Evolutionary conservation across 2,797 vertebrate species (phyloP).

Genomic region (Megaceryle alcyon): DNA sequence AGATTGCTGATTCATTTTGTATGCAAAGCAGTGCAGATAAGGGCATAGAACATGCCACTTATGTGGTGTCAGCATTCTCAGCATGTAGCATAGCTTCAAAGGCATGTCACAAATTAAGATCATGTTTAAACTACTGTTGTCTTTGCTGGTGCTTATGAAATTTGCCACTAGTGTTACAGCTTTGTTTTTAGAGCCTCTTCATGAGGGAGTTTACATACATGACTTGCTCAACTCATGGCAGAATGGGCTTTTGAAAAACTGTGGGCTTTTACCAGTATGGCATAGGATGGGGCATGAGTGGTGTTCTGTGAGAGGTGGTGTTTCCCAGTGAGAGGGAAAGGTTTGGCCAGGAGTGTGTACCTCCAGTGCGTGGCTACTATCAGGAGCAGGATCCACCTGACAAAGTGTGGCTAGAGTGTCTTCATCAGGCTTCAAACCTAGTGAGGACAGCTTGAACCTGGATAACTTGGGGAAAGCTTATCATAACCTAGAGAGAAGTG

Average conservation of each 20-base stretch:
- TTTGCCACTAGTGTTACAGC: neutral
- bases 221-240: neutral
- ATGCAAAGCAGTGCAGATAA: neutral
- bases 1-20: neutral
- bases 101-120: slow-evolving; percentile 43
- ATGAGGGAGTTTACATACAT: neutral
- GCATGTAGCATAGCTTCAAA: slow-evolving; percentile 10
- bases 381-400: neutral
- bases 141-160: slow-evolving; percentile 51
- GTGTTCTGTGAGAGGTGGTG: neutral
- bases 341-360: neutral
- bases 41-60: neutral
- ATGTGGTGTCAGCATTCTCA: slow-evolving; percentile 42
- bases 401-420: neutral
- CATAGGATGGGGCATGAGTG: neutral
- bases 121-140: slow-evolving; percentile 9
- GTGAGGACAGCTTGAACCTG: neutral
- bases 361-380: neutral
- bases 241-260: neutral
- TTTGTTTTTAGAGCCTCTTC: neutral
- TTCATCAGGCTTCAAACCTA: neutral
- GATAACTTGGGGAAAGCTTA: neutral
- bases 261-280: neutral
- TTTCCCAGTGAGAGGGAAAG: neutral
- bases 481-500: neutral